Conservation (phyloP, 1,140 invertebrate genomes). For the Lineus longissimus region DNA sequence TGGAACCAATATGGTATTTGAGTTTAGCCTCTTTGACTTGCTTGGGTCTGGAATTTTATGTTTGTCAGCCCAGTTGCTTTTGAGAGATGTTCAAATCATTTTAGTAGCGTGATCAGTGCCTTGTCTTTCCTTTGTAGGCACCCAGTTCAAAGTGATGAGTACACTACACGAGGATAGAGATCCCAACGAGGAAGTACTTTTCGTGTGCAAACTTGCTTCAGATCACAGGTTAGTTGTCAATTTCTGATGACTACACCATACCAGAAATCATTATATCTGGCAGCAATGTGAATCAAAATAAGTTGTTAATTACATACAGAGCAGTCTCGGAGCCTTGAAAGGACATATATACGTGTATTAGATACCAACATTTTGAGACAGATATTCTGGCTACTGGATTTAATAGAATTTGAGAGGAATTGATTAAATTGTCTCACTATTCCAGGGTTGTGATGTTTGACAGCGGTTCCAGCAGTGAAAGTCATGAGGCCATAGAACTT, state of each 20-base stretch:
- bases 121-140: slow-evolving; percentile 1
- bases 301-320: no score
- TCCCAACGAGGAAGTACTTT: slow-evolving; percentile 18
- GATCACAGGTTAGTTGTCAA: slow-evolving; percentile 39
- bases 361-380: no score
- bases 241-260: neutral
- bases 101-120: neutral
- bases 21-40: neutral
- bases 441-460: neutral
- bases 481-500: slow-evolving; percentile 26
- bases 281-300: no score
- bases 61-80: no score
- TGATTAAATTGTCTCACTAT: no score
- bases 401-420: no score
- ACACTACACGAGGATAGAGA: slow-evolving; percentile 24
- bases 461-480: slow-evolving; percentile 4
- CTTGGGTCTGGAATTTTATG: neutral
- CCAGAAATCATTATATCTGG: neutral
- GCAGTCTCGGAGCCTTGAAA: no score
- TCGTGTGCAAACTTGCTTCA: slow-evolving; percentile 38
- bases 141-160: slow-evolving; percentile 26
- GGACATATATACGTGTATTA: no score
- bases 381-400: no score
- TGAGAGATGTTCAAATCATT: no score
- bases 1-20: neutral